A percentile compares a stretch with the other conserved stretches of the same genome.
phyloP scores from a whole-genome alignment of 92 coral and sea anemone species.

The Paramuricea clavata region DNA sequence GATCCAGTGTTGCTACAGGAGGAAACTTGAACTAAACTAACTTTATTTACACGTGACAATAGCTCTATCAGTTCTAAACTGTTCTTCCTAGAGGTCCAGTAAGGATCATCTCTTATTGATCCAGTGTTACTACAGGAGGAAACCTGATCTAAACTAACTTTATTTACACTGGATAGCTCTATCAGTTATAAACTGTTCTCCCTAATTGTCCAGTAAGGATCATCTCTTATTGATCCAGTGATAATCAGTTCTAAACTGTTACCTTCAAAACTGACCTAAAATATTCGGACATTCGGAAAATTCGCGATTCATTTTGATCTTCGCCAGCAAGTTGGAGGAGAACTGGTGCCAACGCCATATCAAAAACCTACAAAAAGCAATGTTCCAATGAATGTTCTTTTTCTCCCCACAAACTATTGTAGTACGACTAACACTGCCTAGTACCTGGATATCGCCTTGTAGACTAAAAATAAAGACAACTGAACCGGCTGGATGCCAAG shows the following conservation, averaged over 20 bases:
- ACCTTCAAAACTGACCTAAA: conserved; percentile 80
- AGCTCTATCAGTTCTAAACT: too few relatives aligned
- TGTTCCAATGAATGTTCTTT: background rate
- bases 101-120: too few relatives aligned
- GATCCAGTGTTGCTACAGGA: too few relatives aligned
- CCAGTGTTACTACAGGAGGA: too few relatives aligned
- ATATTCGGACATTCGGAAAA: conserved; percentile 73
- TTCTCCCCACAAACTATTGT: background rate
- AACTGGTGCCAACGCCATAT: conserved; percentile 96
- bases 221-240: too few relatives aligned
- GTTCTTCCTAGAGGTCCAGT: too few relatives aligned
- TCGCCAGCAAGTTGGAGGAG: conserved; percentile 78
- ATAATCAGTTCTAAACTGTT: background rate
- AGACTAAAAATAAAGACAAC: conserved; percentile 85
- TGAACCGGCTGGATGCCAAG: conserved; percentile 96
- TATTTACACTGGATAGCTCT: too few relatives aligned
- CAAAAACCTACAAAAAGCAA: conserved; percentile 75
- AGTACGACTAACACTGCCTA: background rate
- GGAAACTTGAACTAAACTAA: too few relatives aligned
- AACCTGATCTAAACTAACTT: too few relatives aligned
- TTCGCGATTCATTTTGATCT: conserved; percentile 68
- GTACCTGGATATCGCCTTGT: conserved; percentile 91
- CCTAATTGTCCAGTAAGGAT: too few relatives aligned
- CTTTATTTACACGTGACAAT: too few relatives aligned
- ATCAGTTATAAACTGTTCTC: too few relatives aligned